Base-by-base conservation (phyloP, 2,888 invertebrate species). In the Laspeyria flexula region DNA sequence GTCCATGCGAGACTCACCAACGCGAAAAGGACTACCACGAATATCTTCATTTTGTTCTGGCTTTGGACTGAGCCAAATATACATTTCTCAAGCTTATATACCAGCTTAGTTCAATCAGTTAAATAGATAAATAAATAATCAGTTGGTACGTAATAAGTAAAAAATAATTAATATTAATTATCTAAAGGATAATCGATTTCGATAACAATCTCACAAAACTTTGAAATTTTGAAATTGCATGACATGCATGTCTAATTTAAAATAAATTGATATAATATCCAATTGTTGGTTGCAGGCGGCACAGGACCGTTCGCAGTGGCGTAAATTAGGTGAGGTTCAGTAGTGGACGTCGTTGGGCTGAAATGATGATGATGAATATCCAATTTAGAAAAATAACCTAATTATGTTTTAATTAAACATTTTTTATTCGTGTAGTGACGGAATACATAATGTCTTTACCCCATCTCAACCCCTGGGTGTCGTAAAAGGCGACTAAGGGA, bases 1-100 rank as follows among this genome's bases (percentile, higher is more conserved):
- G 67, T 61, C 27, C 54, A 55, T 5, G 55, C 63, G n/a, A 71
- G 33, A 6, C 57, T 40, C 7, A 41, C 52, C 29, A 73, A 40
- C 33, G 65, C 43, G 27, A 73, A 37, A 9, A 71, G 21, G 41
- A 41, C n/a, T 3, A 15, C 35, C 11, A 65, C 43, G 2, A 65
- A 21, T 16, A 60, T 37, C 52, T 57, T 66, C 71, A 73, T 72
- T 38, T 9, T 64, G 55, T 9, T 13, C 25, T 33, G 43, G 18
- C 15, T 53, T 5, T n/a, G 16, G 25, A 40, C 13, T 47, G 23
- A 33, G 35, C 5, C 3, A 9, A 41, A 16, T 11, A 43, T 38
- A 0, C 27, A 23, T 4, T 23, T 11, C 27, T 0, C 9, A 18
- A 40, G 53, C 52, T 67, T 38, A 49, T 59, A 55, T 41, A 31